A percentile compares a stretch with the other conserved stretches of the same genome.
Conservation (phyloP, 1,140 invertebrate genomes). For the Diachasma alloeum region DNA sequence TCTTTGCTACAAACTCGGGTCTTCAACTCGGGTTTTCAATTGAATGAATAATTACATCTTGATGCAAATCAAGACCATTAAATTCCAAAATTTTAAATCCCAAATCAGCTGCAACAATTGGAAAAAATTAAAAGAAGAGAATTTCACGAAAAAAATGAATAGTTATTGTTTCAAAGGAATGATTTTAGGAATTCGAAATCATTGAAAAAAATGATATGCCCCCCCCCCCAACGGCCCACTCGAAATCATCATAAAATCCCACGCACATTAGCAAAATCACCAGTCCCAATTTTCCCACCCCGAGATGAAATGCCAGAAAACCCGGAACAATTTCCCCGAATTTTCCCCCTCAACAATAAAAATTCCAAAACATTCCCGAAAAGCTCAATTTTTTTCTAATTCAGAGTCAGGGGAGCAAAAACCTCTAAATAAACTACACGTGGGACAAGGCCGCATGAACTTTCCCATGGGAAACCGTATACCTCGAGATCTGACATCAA, state of each 20-base stretch:
- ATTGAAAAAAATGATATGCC: not conserved
- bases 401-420: conserved; percentile 6
- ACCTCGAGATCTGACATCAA: conserved; percentile 15
- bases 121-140: too few species aligned
- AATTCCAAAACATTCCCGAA: not conserved
- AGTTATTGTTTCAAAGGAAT: too few species aligned
- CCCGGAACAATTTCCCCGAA: not conserved
- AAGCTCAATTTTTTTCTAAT: not conserved
- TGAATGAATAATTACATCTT: too few species aligned
- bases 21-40: too few species aligned
- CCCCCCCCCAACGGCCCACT: too few species aligned
- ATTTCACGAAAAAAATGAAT: too few species aligned
- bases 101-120: too few species aligned
- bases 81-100: too few species aligned
- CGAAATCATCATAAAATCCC: not conserved
- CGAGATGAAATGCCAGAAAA: not conserved
- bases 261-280: not conserved
- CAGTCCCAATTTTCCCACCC: not conserved
- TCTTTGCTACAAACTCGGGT: too few species aligned
- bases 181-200: too few species aligned
- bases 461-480: conserved; percentile 62
- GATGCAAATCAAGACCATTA: too few species aligned
- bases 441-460: conserved; percentile 50
- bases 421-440: conserved; percentile 13
- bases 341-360: not conserved